Evolutionary conservation across 2,113 vertebrate genomes (phyloP).

Genomic region (Sinosuthora webbiana): DNA sequence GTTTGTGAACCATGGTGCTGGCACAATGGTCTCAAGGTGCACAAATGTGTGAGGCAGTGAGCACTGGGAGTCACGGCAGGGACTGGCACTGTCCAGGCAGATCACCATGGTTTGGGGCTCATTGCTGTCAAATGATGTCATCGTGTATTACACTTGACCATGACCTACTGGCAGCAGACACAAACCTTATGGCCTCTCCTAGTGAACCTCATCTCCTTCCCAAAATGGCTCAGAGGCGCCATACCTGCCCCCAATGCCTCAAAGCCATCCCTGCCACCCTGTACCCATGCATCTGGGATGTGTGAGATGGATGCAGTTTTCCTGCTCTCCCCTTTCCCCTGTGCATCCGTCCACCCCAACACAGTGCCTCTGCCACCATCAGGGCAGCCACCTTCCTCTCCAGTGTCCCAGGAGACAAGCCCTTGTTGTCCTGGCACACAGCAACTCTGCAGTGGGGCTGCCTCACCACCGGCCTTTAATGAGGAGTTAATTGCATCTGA

Average conservation of each 20-base stretch:
- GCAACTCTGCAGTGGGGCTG: not conserved
- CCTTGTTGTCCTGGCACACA: not conserved
- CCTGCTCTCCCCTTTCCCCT: not conserved
- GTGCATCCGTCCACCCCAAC: accelerated
- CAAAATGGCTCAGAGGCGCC: not conserved
- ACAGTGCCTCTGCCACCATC: not conserved
- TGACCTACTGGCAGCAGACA: not conserved
- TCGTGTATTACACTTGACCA: not conserved
- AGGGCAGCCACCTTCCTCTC: not conserved
- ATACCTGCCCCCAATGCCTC: accelerated
- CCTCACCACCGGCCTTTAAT: not conserved
- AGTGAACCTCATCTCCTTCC: not conserved
- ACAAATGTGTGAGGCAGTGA: not conserved
- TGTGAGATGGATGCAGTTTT: not conserved
- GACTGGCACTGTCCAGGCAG: not conserved
- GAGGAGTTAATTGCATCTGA: not conserved
- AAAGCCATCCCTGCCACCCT: not conserved
- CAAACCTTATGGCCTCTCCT: not conserved
- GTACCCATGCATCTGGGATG: accelerated
- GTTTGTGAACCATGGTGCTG: not conserved
- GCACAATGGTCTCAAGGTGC: accelerated
- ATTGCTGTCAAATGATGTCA: not conserved
- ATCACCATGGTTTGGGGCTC: accelerated
- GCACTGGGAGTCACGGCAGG: not conserved
- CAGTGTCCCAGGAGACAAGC: accelerated